phyloP scores from a whole-genome alignment of 2,888 invertebrate species.

The Drosophila ustulata region DNA sequence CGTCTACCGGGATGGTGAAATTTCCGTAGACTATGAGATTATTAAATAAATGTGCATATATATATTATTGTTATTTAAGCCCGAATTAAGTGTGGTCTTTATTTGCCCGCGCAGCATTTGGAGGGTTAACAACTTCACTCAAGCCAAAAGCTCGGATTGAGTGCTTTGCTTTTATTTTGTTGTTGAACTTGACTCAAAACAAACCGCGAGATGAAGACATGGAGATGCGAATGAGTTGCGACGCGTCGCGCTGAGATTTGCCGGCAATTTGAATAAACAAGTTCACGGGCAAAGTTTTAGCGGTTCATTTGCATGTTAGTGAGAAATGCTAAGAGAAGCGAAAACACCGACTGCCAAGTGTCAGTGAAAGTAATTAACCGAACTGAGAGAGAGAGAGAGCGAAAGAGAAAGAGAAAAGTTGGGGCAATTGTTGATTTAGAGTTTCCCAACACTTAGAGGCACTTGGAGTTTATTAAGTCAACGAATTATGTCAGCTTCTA shows the following conservation, averaged over 20 bases:
- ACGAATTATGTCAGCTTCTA: constrained; percentile 1
- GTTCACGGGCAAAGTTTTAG: constrained; percentile 70
- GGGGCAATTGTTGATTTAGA: background rate
- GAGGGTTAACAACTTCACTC: constrained; percentile 56
- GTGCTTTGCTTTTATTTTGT: constrained; percentile 18
- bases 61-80: constrained; percentile 41
- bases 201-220: constrained; percentile 28
- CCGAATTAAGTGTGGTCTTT: constrained; percentile 2
- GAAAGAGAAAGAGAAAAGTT: constrained; percentile 10
- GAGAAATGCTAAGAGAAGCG: constrained; percentile 38
- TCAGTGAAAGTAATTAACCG: constrained; percentile 66
- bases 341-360: constrained; percentile 9
- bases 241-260: constrained; percentile 24
- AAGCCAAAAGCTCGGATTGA: constrained; percentile 42
- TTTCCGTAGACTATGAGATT: constrained; percentile 70
- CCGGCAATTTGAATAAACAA: constrained; percentile 75
- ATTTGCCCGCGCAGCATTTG: background rate
- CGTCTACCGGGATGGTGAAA: constrained; percentile 74
- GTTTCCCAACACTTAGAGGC: background rate
- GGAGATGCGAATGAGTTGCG: constrained; percentile 23
- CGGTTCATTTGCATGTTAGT: constrained; percentile 63
- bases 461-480: constrained; percentile 5
- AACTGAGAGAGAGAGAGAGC: background rate
- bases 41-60: constrained; percentile 63
- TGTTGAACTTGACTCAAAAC: constrained; percentile 38